These are phyloP conservation scores for Archivesica marissinica DNA, from an alignment of 1,140 invertebrate species.

Conservation along the genomic window DNA sequence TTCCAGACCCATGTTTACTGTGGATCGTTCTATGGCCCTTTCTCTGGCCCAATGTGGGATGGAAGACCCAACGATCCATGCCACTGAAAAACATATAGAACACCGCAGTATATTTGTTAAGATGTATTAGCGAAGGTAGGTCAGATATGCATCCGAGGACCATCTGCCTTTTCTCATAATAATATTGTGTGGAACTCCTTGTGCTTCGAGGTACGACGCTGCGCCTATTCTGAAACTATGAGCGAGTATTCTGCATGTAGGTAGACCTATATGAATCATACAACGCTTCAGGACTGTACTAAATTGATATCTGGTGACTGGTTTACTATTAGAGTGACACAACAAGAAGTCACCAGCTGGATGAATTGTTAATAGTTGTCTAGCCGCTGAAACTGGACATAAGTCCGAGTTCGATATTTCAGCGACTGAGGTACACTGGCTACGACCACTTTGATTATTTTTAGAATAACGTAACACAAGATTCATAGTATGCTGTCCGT, in stretches of 20 bases:
- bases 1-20: too few relatives aligned
- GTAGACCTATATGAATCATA: not conserved
- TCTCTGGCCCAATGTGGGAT: too few relatives aligned
- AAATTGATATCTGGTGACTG: conserved; percentile 18
- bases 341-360: not conserved
- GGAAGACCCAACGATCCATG: too few relatives aligned
- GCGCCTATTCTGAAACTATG: conserved; percentile 17
- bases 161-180: conserved; percentile 4
- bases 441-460: not conserved
- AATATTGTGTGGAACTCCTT: not conserved
- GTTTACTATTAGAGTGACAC: not conserved
- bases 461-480: not conserved
- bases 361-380: too few relatives aligned
- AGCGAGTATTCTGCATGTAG: not conserved
- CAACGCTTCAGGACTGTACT: not conserved
- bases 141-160: not conserved
- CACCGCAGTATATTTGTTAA: too few relatives aligned
- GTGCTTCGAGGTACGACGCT: not conserved
- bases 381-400: not conserved
- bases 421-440: not conserved
- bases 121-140: too few relatives aligned
- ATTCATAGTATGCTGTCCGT: too few relatives aligned
- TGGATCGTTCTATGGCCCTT: too few relatives aligned
- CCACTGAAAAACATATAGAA: too few relatives aligned
- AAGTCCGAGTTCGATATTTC: not conserved